A percentile compares a stretch with the other conserved stretches of the same genome.
phyloP scores from a whole-genome alignment of 2,113 vertebrate species.

The Psittacus erithacus region DNA sequence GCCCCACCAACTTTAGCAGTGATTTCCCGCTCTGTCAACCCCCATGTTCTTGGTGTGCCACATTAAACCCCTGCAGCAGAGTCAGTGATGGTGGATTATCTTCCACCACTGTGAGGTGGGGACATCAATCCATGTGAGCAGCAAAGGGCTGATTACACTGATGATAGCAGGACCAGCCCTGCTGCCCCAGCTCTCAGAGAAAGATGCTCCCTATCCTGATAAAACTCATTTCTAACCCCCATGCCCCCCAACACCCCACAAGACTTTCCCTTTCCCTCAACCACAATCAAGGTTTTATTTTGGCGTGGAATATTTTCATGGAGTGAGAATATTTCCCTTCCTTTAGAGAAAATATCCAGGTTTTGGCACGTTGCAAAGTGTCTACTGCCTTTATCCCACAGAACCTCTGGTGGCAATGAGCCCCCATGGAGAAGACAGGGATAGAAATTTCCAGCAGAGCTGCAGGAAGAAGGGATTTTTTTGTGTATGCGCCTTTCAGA shows the following conservation, averaged over 20 bases:
- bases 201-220: not conserved
- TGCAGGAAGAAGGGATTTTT: not conserved
- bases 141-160: not conserved
- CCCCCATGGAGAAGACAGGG: not conserved
- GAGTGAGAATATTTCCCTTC: not conserved
- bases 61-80: not conserved
- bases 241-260: rapidly evolving
- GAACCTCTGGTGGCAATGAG: not conserved
- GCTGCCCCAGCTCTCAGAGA: not conserved
- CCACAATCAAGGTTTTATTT: not conserved
- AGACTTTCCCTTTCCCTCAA: not conserved
- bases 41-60: rapidly evolving
- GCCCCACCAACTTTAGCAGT: rapidly evolving
- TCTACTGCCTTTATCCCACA: not conserved
- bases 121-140: not conserved
- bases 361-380: not conserved
- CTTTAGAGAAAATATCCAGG: not conserved
- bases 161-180: not conserved
- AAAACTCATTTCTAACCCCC: not conserved
- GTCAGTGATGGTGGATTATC: not conserved
- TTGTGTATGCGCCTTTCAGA: not conserved
- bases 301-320: rapidly evolving
- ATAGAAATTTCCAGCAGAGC: conserved; percentile 24
- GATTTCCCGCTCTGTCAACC: not conserved
- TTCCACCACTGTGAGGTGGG: not conserved